Evolutionary conservation across 2,888 invertebrate genomes (phyloP), one percentile per base, ranked within the genome.

Genomic region (Sabatieria punctata): DNA sequence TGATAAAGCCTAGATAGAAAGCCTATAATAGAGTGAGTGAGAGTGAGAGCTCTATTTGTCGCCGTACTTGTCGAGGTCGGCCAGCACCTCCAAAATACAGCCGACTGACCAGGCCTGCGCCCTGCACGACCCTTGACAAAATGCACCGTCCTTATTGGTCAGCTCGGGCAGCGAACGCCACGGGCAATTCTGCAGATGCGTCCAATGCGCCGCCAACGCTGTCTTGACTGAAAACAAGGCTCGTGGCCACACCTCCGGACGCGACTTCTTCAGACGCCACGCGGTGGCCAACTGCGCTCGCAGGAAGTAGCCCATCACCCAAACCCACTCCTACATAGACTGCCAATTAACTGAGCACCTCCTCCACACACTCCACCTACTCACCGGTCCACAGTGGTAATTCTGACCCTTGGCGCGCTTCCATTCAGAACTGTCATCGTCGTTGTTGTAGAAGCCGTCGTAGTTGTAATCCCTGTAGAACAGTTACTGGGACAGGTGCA

Each of bases 31-130:
- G n/a, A n/a, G n/a, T n/a, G n/a, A n/a, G n/a, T n/a, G n/a, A n/a
- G n/a, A n/a, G n/a, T n/a, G n/a, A n/a, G n/a, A n/a, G n/a, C n/a
- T n/a, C n/a, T n/a, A n/a, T n/a, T n/a, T n/a, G n/a, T n/a, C n/a
- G n/a, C n/a, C 36, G 19, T 36, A 39, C 22, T 18, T 41, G 6
- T 52, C 44, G 46, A 71, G 55, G 47, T 69, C 67, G 54, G 67
- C 61, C 19, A 72, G 52, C 3, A 82, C 86, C 74, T 97, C 95
- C 55, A 93, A 71, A 54, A 88, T 73, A 50, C 80, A 76, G 44
- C 79, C 81, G 63, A 85, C 77, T 68, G 89, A 89, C 97, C 97
- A 97, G 2, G 95, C 93, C 72, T 97, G 97, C 42, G 89, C 82
- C 58, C 80, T 77, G 65, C 91, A 95, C 54, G 91, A 88, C 66